Evolutionary conservation across 2,888 invertebrate species (phyloP).

Genomic region (Rotaria magnacalcarata): DNA sequence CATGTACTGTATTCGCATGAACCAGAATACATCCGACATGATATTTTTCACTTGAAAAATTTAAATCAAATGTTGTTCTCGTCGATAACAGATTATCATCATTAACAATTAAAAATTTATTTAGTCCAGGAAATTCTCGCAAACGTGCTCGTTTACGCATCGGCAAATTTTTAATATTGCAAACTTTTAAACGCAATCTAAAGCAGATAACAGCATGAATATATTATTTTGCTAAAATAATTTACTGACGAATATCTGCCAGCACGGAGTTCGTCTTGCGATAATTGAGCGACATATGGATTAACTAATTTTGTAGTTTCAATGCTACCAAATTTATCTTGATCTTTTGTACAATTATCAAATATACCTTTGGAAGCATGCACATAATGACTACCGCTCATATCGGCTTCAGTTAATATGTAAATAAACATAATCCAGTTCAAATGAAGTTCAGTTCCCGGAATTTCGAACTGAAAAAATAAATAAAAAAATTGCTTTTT

Average conservation of each 20-base stretch:
- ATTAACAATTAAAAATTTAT: neutral
- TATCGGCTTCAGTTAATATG: neutral
- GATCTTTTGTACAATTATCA: neutral
- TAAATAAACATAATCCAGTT: neutral
- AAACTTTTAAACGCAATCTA: neutral
- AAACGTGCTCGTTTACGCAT: neutral
- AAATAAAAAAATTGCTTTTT: neutral
- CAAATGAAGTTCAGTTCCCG: neutral
- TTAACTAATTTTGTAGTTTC: neutral
- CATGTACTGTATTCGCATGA: neutral
- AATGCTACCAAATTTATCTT: neutral
- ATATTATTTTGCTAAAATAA: neutral
- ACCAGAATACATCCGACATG: neutral
- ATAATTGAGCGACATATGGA: neutral
- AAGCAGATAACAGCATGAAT: neutral
- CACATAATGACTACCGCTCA: neutral
- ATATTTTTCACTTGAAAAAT: neutral
- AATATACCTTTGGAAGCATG: neutral
- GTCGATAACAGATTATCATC: neutral
- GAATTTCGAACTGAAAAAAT: neutral
- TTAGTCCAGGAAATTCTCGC: neutral
- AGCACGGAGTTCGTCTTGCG: neutral
- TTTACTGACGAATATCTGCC: neutral
- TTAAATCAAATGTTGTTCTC: neutral
- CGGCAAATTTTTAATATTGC: neutral